Evolutionary conservation across 2,113 vertebrate genomes (phyloP).

Genomic region (Thermophis baileyi): DNA sequence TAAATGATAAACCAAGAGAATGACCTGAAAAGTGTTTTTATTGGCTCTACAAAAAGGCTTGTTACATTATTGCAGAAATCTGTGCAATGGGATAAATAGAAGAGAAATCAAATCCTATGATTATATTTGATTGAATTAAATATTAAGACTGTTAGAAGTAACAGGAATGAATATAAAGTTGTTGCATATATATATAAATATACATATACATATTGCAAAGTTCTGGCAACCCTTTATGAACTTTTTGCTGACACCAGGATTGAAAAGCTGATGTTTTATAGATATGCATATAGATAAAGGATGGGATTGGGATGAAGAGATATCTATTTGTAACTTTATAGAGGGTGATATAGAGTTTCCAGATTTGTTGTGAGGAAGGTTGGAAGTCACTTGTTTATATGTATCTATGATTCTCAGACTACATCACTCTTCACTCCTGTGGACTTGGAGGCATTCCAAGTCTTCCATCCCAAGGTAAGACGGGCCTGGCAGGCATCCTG

Average conservation of each 20-base stretch:
- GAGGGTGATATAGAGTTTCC: background rate
- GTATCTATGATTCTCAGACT: background rate
- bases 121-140: background rate
- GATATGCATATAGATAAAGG: background rate
- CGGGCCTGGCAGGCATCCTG: background rate
- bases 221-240: background rate
- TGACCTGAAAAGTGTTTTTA: background rate
- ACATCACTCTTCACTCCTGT: background rate
- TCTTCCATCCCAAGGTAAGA: background rate
- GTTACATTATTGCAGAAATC: background rate
- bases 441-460: background rate
- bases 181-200: too few relatives aligned
- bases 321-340: background rate
- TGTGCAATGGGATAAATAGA: background rate
- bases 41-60: background rate
- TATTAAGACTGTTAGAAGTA: background rate
- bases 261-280: background rate
- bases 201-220: background rate
- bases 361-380: background rate
- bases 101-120: background rate
- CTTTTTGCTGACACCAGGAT: background rate
- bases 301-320: background rate
- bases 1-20: background rate
- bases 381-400: background rate
- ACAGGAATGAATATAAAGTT: background rate